Evolutionary conservation across 2,113 vertebrate species (phyloP).

Genomic region (Percopsis transmontana): DNA sequence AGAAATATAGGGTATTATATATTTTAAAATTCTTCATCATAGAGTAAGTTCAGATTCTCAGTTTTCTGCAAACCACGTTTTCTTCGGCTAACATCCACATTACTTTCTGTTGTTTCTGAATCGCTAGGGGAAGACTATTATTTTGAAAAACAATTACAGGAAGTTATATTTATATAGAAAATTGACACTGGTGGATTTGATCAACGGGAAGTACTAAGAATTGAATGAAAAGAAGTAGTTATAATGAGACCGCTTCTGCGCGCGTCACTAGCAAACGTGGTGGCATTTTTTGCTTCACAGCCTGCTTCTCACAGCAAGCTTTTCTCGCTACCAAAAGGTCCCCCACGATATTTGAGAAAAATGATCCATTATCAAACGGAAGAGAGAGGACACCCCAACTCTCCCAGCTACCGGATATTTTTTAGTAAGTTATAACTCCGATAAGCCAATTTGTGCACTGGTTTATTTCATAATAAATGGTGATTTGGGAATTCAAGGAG

Average conservation of each 20-base stretch:
- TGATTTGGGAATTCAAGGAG: too few species aligned
- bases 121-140: slow-evolving; percentile 37
- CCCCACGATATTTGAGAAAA: slow-evolving; percentile 44
- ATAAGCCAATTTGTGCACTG: not conserved
- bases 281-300: slow-evolving; percentile 18
- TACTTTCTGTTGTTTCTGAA: too few species aligned
- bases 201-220: slow-evolving; percentile 48
- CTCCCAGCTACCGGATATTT: slow-evolving; percentile 86
- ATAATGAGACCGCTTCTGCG: slow-evolving; percentile 52
- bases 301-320: slow-evolving; percentile 31
- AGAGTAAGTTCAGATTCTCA: too few species aligned
- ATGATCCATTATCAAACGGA: slow-evolving; percentile 83
- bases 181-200: not conserved
- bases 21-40: too few species aligned
- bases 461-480: too few species aligned
- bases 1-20: too few species aligned
- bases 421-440: slow-evolving; percentile 85
- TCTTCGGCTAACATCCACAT: too few species aligned
- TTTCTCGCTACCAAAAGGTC: slow-evolving; percentile 43
- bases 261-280: slow-evolving; percentile 26
- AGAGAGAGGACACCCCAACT: slow-evolving; percentile 80
- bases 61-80: too few species aligned
- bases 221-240: not conserved
- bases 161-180: not conserved
- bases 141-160: slow-evolving; percentile 27